Percentiles rank a stretch among this genome's conserved stretches.
Evolutionary conservation across 2,113 vertebrate species (phyloP).

Genomic region (Scopus umbretta): DNA sequence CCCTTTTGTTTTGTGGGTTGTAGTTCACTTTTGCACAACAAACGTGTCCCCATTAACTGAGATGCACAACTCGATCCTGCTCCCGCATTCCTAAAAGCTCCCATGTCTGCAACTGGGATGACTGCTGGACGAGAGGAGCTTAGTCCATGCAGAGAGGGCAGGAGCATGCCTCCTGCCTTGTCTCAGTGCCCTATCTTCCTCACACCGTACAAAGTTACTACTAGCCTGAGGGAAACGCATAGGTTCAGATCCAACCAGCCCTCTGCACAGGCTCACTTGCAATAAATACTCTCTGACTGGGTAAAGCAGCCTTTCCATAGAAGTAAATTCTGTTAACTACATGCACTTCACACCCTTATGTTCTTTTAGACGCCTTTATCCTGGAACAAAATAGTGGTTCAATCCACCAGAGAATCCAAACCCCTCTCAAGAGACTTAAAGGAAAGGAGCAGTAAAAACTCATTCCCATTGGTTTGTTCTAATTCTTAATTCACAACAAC

Average conservation of each 20-base stretch:
- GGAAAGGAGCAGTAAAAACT: not conserved
- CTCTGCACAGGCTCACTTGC: not conserved
- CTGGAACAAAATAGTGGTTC: not conserved
- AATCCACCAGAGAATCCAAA: not conserved
- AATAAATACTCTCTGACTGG: not conserved
- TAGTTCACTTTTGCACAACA: not conserved
- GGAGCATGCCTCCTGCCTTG: not conserved
- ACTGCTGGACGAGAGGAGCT: not conserved
- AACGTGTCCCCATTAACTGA: not conserved
- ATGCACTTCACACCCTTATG: not conserved
- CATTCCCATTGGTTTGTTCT: not conserved
- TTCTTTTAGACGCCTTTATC: not conserved
- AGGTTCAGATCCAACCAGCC: not conserved
- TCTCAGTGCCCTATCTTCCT: not conserved
- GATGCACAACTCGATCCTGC: not conserved
- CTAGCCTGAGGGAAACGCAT: not conserved
- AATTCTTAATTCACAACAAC: not conserved
- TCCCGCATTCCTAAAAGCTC: not conserved
- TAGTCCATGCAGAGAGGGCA: not conserved
- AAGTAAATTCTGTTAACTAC: not conserved
- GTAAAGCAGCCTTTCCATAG: not conserved
- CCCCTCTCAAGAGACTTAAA: not conserved
- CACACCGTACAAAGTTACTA: accelerated
- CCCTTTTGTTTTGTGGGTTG: not conserved
- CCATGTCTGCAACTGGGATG: not conserved